These are phyloP conservation scores for Brevimyrus niger DNA, from an alignment of 2,113 vertebrate genomes.

Conservation along the genomic window DNA sequence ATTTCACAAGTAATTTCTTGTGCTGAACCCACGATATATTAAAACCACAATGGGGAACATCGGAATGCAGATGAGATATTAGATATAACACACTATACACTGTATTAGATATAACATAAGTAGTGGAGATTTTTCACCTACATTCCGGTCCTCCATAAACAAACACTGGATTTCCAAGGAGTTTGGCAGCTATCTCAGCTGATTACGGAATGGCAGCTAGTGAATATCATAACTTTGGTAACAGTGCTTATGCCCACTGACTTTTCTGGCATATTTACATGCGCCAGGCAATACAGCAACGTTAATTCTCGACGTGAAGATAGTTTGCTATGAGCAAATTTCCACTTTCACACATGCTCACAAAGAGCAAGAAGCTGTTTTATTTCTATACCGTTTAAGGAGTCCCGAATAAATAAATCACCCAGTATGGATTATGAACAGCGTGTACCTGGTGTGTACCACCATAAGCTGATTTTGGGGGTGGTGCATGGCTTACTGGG, in stretches of 20 bases:
- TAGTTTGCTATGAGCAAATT: background rate
- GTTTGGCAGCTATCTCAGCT: background rate
- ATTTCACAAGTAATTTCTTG: background rate
- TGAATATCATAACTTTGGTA: background rate
- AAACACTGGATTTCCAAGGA: background rate
- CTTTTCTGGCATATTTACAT: background rate
- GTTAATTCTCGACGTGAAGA: background rate
- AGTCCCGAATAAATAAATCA: background rate
- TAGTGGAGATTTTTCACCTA: background rate
- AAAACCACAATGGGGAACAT: background rate
- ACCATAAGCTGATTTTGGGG: background rate
- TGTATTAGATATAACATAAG: background rate
- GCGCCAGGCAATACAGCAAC: background rate
- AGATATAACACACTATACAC: background rate
- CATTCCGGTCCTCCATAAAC: background rate
- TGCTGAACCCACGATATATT: background rate
- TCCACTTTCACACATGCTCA: background rate
- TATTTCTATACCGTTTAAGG: background rate
- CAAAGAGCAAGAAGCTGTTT: background rate
- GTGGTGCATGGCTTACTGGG: background rate
- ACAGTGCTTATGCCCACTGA: background rate
- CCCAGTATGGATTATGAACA: background rate
- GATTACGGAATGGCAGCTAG: background rate
- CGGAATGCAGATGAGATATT: background rate
- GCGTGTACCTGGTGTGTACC: background rate